Conservation (phyloP, 2,797 vertebrate species). For the Apogon talboti region DNA sequence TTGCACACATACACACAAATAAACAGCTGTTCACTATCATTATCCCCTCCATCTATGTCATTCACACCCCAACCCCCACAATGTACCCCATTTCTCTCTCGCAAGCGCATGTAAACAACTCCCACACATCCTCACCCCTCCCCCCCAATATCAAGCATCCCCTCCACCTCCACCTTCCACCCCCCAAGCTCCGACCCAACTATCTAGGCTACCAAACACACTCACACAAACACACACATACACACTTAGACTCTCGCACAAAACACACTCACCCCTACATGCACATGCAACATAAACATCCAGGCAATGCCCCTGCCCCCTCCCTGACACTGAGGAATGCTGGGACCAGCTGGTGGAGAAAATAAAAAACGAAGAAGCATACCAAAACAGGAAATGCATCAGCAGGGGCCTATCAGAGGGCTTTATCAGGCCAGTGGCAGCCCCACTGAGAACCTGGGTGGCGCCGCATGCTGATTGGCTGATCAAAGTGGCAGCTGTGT, state of each 20-base stretch:
- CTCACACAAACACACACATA: conserved; percentile 36
- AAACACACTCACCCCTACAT: conserved; percentile 57
- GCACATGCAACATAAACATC: conserved; percentile 72
- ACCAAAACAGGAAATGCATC: conserved; percentile 86
- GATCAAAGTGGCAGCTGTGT: conserved; percentile 81
- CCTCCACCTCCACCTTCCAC: conserved; percentile 38
- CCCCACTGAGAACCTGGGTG: conserved; percentile 77
- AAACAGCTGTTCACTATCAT: conserved; percentile 77
- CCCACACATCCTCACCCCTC: conserved; percentile 26
- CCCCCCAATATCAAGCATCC: conserved; percentile 64
- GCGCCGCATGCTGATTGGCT: conserved; percentile 71
- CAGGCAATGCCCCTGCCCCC: conserved; percentile 71
- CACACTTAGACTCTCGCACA: conserved; percentile 26
- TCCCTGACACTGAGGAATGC: conserved; percentile 72
- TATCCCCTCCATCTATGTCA: conserved; percentile 74
- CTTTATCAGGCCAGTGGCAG: conserved; percentile 77
- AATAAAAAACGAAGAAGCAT: conserved; percentile 75
- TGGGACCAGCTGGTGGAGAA: conserved; percentile 74
- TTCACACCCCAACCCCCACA: conserved; percentile 55
- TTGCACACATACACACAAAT: conserved; percentile 40
- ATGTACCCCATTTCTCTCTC: conserved; percentile 74
- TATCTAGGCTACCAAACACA: conserved; percentile 70
- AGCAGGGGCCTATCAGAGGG: conserved; percentile 77
- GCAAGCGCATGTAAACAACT: conserved; percentile 72
- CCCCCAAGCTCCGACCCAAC: conserved; percentile 49